Percentiles rank a stretch among this genome's conserved stretches.
These are phyloP conservation scores for Phymastichus coffea DNA, from an alignment of 1,140 invertebrate species.

Conservation along the genomic window DNA sequence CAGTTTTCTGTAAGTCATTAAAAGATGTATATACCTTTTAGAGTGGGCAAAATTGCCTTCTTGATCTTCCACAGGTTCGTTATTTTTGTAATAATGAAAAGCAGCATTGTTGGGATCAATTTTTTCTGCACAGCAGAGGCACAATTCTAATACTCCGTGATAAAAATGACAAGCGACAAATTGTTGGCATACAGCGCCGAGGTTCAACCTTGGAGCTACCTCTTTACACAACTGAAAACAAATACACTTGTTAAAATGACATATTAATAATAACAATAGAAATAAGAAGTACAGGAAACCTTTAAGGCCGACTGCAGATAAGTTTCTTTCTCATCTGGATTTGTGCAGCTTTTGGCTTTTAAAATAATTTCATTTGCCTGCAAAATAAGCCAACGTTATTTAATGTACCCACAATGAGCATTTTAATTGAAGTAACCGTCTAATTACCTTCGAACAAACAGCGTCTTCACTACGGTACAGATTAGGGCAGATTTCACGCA, in stretches of 20 bases:
- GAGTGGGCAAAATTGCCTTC: conserved; percentile 72
- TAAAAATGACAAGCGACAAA: conserved; percentile 79
- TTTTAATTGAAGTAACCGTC: not conserved
- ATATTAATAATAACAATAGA: not conserved
- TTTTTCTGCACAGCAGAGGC: conserved; percentile 78
- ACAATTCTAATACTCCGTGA: conserved; percentile 85
- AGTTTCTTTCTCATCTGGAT: conserved; percentile 70
- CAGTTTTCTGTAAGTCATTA: too few species aligned
- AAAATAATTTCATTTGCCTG: conserved; percentile 86
- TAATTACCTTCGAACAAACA: conserved; percentile 80
- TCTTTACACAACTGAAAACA: conserved; percentile 75
- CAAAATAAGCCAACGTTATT: conserved; percentile 35
- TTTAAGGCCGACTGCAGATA: conserved; percentile 75
- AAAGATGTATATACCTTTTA: conserved; percentile 56
- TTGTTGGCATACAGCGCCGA: conserved; percentile 75
- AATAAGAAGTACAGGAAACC: conserved; percentile 29
- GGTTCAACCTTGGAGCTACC: conserved; percentile 77
- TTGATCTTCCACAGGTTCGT: conserved; percentile 76
- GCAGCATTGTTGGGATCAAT: conserved; percentile 87
- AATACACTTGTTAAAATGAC: too few species aligned
- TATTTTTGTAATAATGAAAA: conserved; percentile 84
- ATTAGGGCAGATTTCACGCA: conserved; percentile 91
- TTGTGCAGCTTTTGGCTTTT: conserved; percentile 70
- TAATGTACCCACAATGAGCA: not conserved
- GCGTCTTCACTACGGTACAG: conserved; percentile 95